Percentiles rank a stretch among this genome's conserved stretches.
These are phyloP conservation scores for Oreochromis mossambicus DNA, from an alignment of 2,797 vertebrate genomes.

Conservation along the genomic window DNA sequence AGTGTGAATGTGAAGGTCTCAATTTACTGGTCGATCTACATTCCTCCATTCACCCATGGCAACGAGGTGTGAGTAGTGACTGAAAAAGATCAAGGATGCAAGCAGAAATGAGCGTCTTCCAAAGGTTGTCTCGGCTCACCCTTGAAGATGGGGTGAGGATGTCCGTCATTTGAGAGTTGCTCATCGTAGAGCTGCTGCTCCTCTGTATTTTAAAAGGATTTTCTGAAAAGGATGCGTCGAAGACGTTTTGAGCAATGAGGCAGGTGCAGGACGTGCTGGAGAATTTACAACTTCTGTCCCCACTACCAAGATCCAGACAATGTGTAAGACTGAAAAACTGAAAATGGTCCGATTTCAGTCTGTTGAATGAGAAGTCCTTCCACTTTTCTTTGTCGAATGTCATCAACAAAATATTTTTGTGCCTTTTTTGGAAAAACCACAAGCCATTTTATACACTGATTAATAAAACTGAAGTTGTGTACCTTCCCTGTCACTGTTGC, in stretches of 20 bases:
- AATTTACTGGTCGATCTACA: not conserved
- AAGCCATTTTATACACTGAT: not conserved
- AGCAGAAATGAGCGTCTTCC: not conserved
- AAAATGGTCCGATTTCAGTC: not conserved
- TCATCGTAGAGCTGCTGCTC: not conserved
- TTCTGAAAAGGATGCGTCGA: not conserved
- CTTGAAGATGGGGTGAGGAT: not conserved
- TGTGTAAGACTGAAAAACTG: not conserved
- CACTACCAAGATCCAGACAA: not conserved
- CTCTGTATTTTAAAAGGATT: not conserved
- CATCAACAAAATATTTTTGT: not conserved
- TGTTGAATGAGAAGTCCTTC: not conserved
- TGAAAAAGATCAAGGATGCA: not conserved
- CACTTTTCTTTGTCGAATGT: too few species aligned
- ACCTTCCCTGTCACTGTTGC: not conserved
- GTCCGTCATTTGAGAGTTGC: not conserved
- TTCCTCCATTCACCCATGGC: not conserved
- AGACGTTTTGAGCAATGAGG: not conserved
- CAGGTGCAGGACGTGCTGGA: not conserved
- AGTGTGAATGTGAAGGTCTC: not conserved
- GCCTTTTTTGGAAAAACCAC: not conserved
- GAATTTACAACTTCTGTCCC: not conserved
- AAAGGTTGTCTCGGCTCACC: not conserved
- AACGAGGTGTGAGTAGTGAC: not conserved
- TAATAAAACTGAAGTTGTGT: not conserved